Evolutionary conservation across 2,797 vertebrate species (phyloP).

Genomic region (Babyrousa celebensis): DNA sequence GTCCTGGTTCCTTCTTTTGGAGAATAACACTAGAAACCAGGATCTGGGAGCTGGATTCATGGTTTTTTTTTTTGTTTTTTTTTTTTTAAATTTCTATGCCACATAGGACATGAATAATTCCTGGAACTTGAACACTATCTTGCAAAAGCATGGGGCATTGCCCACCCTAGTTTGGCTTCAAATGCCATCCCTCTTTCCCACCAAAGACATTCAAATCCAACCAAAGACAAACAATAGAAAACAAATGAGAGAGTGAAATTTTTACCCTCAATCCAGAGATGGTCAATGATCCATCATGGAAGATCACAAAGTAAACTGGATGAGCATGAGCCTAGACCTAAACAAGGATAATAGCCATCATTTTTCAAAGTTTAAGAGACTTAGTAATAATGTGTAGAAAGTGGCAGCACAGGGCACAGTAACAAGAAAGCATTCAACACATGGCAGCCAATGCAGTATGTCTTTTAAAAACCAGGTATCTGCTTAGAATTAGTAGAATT

Average conservation of each 20-base stretch:
- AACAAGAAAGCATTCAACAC: not conserved
- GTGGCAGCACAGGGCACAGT: not conserved
- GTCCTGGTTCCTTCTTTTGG: not conserved
- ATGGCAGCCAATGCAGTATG: not conserved
- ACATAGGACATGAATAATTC: not conserved
- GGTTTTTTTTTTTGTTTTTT: not conserved
- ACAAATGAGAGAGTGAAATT: not conserved
- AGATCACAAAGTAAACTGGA: not conserved
- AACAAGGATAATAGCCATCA: not conserved
- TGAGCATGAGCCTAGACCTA: not conserved
- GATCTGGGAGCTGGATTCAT: not conserved
- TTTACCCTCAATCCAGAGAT: not conserved
- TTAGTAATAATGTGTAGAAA: constrained; percentile 6
- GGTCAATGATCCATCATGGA: not conserved
- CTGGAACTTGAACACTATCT: not conserved
- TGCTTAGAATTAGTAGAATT: constrained; percentile 4
- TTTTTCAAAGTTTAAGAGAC: not conserved
- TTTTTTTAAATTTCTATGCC: not conserved
- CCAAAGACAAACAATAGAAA: not conserved
- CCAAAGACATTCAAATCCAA: not conserved
- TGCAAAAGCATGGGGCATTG: not conserved
- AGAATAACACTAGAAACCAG: not conserved
- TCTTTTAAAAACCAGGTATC: not conserved
- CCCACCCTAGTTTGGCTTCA: not conserved
- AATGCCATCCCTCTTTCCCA: not conserved